Percentiles rank a stretch among this genome's conserved stretches.
Evolutionary conservation across 1,140 invertebrate genomes (phyloP).

Genomic region (Argopecten irradians): DNA sequence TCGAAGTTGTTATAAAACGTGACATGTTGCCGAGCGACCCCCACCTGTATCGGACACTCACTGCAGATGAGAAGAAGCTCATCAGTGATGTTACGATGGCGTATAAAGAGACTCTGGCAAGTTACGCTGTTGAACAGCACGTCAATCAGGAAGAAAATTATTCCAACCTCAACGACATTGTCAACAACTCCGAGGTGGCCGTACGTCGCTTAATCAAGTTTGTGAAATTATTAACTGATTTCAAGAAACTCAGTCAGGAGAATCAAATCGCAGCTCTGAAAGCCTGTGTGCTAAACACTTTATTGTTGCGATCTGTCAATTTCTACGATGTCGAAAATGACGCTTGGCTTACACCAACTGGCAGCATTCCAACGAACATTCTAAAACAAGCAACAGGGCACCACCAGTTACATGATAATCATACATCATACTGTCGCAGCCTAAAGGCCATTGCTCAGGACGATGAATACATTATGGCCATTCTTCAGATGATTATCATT

Average conservation of each 20-base stretch:
- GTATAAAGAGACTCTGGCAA: constrained; percentile 55
- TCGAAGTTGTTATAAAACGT: neutral
- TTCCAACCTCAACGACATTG: constrained; percentile 62
- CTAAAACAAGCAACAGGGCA: constrained; percentile 72
- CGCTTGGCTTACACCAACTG: constrained; percentile 67
- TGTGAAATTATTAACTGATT: constrained; percentile 70
- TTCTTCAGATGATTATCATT: constrained; percentile 91
- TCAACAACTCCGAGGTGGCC: constrained; percentile 69
- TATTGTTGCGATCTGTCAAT: constrained; percentile 66
- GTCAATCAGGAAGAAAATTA: constrained; percentile 54
- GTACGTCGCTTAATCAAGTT: constrained; percentile 69
- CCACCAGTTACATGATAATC: constrained; percentile 70
- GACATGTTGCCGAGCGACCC: constrained; percentile 50
- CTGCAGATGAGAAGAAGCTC: constrained; percentile 51
- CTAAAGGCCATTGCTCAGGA: constrained; percentile 70
- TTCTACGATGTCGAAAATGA: constrained; percentile 70
- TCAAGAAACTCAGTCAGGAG: constrained; percentile 62
- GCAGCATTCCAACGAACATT: constrained; percentile 71
- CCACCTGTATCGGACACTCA: constrained; percentile 50
- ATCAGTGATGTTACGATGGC: constrained; percentile 52
- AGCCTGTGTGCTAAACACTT: constrained; percentile 64
- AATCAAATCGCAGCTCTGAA: constrained; percentile 68
- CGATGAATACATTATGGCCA: constrained; percentile 84
- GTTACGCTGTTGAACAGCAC: constrained; percentile 33
- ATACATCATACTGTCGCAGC: constrained; percentile 70